These are phyloP conservation scores for Caenorhabditis sp. DNA, from an alignment of 2,888 invertebrate genomes.

Conservation along the genomic window DNA sequence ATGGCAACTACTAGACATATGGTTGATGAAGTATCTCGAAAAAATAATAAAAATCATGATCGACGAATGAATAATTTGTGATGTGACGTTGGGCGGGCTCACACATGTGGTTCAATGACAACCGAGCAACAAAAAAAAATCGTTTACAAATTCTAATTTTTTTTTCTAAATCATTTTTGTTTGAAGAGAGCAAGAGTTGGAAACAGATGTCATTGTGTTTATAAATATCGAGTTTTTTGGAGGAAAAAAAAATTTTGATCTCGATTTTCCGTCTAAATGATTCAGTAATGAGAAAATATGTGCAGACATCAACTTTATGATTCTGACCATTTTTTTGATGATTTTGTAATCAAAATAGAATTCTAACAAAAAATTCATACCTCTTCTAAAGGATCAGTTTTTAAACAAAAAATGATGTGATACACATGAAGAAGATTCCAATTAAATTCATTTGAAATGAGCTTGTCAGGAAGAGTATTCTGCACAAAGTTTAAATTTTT, in stretches of 20 bases:
- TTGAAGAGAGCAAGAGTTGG: not conserved
- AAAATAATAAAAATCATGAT: not conserved
- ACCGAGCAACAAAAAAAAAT: not conserved
- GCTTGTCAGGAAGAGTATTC: too few relatives aligned
- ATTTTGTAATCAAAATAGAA: too few relatives aligned
- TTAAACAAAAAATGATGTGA: too few relatives aligned
- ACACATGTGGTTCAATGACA: constrained; percentile 1
- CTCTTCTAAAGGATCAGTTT: too few relatives aligned
- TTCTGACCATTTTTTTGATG: too few relatives aligned
- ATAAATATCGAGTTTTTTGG: not conserved
- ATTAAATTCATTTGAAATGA: too few relatives aligned
- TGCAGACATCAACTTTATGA: too few relatives aligned
- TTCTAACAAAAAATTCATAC: too few relatives aligned
- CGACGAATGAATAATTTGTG: not conserved
- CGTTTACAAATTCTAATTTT: not conserved
- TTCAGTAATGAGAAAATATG: too few relatives aligned
- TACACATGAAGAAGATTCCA: too few relatives aligned
- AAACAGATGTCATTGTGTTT: not conserved
- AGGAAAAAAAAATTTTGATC: not conserved
- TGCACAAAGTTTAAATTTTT: too few relatives aligned
- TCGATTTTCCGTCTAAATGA: not conserved
- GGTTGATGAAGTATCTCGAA: not conserved
- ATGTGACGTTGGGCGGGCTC: not conserved
- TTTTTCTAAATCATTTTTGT: not conserved
- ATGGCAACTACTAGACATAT: not conserved